Conservation (phyloP, 2,113 vertebrate species). For the Malurus melanocephalus region DNA sequence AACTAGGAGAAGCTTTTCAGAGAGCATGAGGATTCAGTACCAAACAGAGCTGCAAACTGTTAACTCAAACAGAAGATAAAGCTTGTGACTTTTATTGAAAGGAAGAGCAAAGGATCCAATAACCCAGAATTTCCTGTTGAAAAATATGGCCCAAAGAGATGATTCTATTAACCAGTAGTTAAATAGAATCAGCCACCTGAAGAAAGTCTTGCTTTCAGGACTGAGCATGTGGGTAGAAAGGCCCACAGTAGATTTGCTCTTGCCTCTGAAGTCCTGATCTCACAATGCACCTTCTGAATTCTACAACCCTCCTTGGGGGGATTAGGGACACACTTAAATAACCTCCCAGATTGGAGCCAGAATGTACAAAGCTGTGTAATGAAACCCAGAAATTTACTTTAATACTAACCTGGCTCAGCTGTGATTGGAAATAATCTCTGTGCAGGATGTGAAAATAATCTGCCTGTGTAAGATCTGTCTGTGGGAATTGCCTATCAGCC, state of each 20-base stretch:
- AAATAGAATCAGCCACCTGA: background rate
- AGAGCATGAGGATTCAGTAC: background rate
- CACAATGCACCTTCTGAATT: background rate
- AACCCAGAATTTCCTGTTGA: background rate
- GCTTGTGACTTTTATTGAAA: background rate
- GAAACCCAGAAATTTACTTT: background rate
- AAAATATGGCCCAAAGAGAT: background rate
- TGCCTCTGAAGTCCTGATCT: background rate
- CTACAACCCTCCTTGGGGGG: background rate
- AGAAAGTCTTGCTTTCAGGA: background rate
- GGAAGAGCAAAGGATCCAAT: background rate
- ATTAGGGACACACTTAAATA: background rate
- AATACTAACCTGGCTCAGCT: background rate
- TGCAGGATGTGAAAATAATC: background rate
- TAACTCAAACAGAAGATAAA: background rate
- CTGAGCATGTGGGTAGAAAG: conserved; percentile 36
- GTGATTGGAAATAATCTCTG: background rate
- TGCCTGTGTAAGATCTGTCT: background rate
- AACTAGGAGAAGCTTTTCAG: background rate
- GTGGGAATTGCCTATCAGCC: background rate
- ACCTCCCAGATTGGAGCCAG: background rate
- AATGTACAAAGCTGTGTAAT: background rate
- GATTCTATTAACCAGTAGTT: background rate
- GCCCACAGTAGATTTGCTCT: conserved; percentile 60
- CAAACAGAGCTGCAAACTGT: background rate